These are phyloP conservation scores for Lycaon pictus DNA, from an alignment of 2,113 vertebrate genomes.

Conservation along the genomic window DNA sequence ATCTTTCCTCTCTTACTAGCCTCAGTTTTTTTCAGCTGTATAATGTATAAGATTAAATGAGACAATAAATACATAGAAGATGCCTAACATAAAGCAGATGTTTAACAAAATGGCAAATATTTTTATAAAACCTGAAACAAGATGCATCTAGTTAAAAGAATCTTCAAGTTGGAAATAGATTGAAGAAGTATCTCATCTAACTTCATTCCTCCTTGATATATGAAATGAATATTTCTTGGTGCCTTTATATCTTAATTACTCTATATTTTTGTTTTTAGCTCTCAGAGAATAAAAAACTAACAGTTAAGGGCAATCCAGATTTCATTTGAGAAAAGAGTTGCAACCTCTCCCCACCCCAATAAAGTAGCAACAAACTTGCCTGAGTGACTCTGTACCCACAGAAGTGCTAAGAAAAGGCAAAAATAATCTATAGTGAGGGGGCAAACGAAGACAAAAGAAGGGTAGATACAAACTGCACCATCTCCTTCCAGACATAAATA, in stretches of 20 bases:
- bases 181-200: background rate
- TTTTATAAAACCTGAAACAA: conserved; percentile 13
- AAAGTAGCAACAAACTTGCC: background rate
- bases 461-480: background rate
- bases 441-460: background rate
- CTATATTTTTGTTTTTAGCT: conserved; percentile 17
- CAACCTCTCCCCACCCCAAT: background rate
- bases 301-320: background rate
- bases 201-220: background rate
- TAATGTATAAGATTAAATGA: background rate
- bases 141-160: background rate
- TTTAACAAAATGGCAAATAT: background rate
- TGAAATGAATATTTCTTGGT: background rate
- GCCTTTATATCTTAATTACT: background rate
- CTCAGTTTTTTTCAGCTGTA: background rate
- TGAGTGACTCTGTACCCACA: background rate
- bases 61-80: background rate
- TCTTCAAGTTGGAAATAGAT: background rate
- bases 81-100: background rate
- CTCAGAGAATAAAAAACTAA: conserved; percentile 13
- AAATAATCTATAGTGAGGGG: background rate
- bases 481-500: background rate
- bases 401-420: background rate
- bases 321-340: conserved; percentile 19
- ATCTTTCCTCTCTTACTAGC: background rate